phyloP scores from a whole-genome alignment of 2,113 vertebrate genomes.

The Tauraco erythrolophus region DNA sequence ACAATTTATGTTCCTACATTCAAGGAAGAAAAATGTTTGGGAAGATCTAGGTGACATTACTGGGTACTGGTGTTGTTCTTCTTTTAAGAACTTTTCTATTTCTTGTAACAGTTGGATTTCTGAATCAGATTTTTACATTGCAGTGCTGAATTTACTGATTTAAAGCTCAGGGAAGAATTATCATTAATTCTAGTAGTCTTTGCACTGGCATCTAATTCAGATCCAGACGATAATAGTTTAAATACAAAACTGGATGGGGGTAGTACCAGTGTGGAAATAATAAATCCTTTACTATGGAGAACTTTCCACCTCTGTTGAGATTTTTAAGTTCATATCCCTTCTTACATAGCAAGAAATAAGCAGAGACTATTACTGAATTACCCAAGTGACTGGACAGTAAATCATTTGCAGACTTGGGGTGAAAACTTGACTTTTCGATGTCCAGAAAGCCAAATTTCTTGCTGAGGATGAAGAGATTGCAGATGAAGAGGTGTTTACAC shows the following conservation, averaged over 20 bases:
- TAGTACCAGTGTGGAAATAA: not conserved
- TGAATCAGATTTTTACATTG: not conserved
- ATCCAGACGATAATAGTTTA: not conserved
- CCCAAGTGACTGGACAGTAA: not conserved
- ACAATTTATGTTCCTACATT: not conserved
- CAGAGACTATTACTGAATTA: constrained; percentile 6
- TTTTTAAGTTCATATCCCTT: not conserved
- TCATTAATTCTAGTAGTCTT: not conserved
- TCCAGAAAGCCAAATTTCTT: not conserved
- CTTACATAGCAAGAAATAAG: constrained; percentile 1
- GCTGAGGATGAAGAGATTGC: not conserved
- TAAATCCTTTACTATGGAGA: not conserved
- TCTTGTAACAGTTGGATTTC: not conserved
- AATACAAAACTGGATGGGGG: not conserved
- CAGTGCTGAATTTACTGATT: not conserved
- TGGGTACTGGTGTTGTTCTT: not conserved
- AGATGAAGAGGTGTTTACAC: not conserved
- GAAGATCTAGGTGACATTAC: not conserved
- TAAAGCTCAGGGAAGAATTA: not conserved
- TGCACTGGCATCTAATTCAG: not conserved
- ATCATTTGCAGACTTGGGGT: not conserved
- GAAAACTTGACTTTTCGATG: not conserved
- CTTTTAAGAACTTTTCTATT: not conserved
- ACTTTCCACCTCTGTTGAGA: not conserved
- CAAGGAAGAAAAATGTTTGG: not conserved